These are phyloP conservation scores for Acrocyrtus sp. DNA, from an alignment of 2,888 invertebrate species.

Conservation along the genomic window DNA sequence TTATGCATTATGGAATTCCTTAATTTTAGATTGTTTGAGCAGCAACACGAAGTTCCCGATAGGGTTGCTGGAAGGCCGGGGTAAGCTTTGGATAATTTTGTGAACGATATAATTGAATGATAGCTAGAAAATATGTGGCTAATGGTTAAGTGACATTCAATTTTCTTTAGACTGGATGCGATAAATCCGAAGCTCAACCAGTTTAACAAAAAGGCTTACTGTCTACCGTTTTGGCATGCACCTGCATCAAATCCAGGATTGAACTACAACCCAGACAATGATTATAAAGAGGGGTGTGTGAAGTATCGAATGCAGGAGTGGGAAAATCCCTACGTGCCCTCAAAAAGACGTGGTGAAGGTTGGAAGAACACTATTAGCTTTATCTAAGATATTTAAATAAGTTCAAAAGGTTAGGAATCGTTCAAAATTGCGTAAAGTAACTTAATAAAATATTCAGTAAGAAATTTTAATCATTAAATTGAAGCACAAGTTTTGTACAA, in stretches of 20 bases:
- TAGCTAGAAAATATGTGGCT: too few relatives aligned
- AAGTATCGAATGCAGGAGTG: constrained; percentile 47
- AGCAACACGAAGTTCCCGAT: constrained; percentile 32
- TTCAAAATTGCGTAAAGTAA: too few relatives aligned
- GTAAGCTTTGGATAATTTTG: neutral
- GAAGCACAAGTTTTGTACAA: too few relatives aligned
- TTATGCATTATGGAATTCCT: neutral
- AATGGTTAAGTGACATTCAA: too few relatives aligned
- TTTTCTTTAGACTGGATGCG: constrained; percentile 29
- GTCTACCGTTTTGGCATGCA: constrained; percentile 47
- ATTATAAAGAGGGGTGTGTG: constrained; percentile 35
- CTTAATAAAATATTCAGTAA: too few relatives aligned
- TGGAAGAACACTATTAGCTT: constrained; percentile 21
- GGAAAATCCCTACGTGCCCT: constrained; percentile 23
- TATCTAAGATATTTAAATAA: constrained; percentile 5
- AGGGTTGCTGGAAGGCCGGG: constrained; percentile 21
- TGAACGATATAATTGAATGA: too few relatives aligned
- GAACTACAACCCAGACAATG: constrained; percentile 28
- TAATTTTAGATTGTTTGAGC: constrained; percentile 30
- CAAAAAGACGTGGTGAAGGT: constrained; percentile 13
- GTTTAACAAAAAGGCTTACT: constrained; percentile 46
- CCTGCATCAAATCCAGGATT: constrained; percentile 48
- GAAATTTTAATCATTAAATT: too few relatives aligned
- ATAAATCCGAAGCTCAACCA: constrained; percentile 30
- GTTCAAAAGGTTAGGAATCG: too few relatives aligned